Evolutionary conservation across 2,888 invertebrate genomes (phyloP), one percentile per base, ranked within the genome.

Genomic region (Latheticus oryzae): DNA sequence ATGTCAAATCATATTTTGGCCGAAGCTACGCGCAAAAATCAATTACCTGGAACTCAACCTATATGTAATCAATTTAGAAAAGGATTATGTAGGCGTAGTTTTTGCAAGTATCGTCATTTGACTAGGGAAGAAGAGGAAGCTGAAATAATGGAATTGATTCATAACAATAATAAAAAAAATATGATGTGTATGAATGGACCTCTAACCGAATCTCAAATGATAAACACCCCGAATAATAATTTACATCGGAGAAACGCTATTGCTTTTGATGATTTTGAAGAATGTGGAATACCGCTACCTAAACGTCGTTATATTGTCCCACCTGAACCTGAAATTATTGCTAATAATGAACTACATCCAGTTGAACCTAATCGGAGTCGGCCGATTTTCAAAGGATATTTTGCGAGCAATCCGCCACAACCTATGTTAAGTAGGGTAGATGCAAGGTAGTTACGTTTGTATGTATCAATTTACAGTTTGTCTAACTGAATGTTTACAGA

Each of bases 1-100:
- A 80, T 93, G 70, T 89, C 91, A 1, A 78, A 79, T 17, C 83
- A 84, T 68, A 82, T 79, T 38, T 61, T 79, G 33, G 76, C 76
- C 0, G 79, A 79, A 60, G 79, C 79, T 2, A 75, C 73, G 63
- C 76, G 70, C 72, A 82, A 74, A 61, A 76, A 76, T 64, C 79
- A 79, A 51, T 54, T 79, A 33, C 77, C 77, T 0, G 78, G 78
- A 4, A 67, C 74, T 0, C 79, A 79, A 16, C 81, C 80, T 16
- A 74, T 82, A 33, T 83, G 82, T 66, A 82, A 80, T 65, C 80
- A 81, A 63, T 83, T 80, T 64, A 75, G 80, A 38, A 82, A 81
- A 63, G 81, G 82, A 5, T 75, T 76, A 50, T 82, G 83, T 67
- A 79, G 82, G 47, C 65, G 78, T 40, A 55, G 66, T 2, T 68